phyloP scores from a whole-genome alignment of 2,113 vertebrate species.

The Myotis yumanensis region DNA sequence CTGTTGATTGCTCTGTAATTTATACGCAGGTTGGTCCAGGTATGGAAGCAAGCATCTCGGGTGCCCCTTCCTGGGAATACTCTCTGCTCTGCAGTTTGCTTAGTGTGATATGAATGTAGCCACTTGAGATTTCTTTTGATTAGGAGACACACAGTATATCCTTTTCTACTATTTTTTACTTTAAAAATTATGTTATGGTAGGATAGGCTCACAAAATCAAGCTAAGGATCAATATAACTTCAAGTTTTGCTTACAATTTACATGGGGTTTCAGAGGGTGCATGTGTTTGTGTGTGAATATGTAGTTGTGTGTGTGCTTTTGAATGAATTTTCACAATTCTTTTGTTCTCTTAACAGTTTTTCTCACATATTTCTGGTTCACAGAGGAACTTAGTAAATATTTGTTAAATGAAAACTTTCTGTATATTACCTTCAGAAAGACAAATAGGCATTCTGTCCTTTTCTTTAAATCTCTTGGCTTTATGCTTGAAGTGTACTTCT shows the following conservation, averaged over 20 bases:
- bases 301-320: background rate
- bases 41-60: no score
- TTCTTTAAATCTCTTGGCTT: background rate
- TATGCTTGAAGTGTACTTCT: background rate
- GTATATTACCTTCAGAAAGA: background rate
- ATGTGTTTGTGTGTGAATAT: background rate
- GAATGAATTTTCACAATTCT: background rate
- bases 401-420: slow-evolving; percentile 11
- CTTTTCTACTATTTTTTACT: background rate
- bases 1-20: no score
- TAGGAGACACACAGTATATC: background rate
- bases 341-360: background rate
- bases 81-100: background rate
- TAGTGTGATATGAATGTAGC: background rate
- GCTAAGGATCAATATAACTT: background rate
- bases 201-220: background rate
- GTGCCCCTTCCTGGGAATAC: background rate
- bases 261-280: background rate
- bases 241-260: background rate
- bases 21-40: no score
- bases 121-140: background rate
- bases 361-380: background rate
- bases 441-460: background rate
- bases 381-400: slow-evolving; percentile 2
- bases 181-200: slow-evolving; percentile 15